phyloP scores from a whole-genome alignment of 2,113 vertebrate genomes.

The Hucho hucho region DNA sequence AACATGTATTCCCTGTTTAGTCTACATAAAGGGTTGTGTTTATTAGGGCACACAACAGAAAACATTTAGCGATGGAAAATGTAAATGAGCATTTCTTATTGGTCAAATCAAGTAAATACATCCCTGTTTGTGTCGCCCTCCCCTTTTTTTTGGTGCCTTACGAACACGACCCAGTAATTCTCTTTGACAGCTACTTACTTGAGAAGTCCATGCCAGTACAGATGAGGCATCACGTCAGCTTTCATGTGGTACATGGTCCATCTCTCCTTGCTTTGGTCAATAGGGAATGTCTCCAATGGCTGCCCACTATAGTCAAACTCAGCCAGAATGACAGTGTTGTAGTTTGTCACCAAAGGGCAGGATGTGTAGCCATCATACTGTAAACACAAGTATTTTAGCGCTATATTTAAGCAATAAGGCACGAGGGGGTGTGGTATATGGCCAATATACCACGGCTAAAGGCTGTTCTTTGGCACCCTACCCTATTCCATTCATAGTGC shows the following conservation, averaged over 20 bases:
- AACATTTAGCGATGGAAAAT: too few relatives aligned
- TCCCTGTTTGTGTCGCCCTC: background rate
- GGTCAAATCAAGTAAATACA: background rate
- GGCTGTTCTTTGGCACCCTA: too few relatives aligned
- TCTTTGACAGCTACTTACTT: constrained; percentile 72
- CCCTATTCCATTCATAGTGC: too few relatives aligned
- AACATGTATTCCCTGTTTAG: background rate
- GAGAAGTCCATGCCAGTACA: constrained; percentile 92
- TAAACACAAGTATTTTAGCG: constrained; percentile 6
- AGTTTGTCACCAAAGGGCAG: constrained; percentile 90
- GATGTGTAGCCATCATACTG: constrained; percentile 98
- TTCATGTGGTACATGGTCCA: constrained; percentile 92
- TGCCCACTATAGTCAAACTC: constrained; percentile 89
- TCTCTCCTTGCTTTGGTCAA: constrained; percentile 93
- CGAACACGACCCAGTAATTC: background rate
- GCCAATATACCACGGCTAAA: too few relatives aligned
- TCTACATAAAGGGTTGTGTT: too few relatives aligned
- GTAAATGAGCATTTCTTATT: too few relatives aligned
- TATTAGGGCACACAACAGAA: too few relatives aligned
- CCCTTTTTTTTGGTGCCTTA: background rate
- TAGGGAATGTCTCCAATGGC: constrained; percentile 94
- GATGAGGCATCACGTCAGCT: constrained; percentile 89
- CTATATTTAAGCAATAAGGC: background rate
- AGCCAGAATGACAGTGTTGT: constrained; percentile 89
- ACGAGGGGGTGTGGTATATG: too few relatives aligned